A percentile compares a stretch with the other conserved stretches of the same genome.
These are phyloP conservation scores for Sphaerodactylus townsendi DNA, from an alignment of 2,113 vertebrate genomes.

Conservation along the genomic window DNA sequence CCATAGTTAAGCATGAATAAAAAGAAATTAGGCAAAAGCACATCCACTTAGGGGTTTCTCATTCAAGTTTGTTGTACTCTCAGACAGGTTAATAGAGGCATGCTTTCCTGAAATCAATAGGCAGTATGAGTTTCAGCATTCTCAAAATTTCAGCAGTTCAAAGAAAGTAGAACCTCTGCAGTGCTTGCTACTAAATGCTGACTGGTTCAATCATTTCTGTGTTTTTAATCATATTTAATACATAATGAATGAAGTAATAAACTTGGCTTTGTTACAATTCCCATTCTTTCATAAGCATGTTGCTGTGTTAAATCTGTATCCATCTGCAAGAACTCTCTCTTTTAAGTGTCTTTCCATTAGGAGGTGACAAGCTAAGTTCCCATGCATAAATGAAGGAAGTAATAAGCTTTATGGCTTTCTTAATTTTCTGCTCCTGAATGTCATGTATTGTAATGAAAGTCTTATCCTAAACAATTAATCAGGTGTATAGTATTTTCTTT, in stretches of 20 bases:
- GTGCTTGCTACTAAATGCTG: neutral
- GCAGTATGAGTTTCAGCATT: constrained; percentile 27
- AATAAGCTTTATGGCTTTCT: constrained; percentile 25
- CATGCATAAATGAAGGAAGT: constrained; percentile 13
- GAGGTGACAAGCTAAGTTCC: constrained; percentile 19
- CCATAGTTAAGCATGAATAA: constrained; percentile 25
- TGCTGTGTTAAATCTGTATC: constrained; percentile 22
- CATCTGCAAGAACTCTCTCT: constrained; percentile 15
- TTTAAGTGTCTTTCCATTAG: constrained; percentile 26
- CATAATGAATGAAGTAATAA: constrained; percentile 32
- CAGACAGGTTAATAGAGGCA: constrained; percentile 29
- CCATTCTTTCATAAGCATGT: constrained; percentile 5
- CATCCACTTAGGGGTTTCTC: constrained; percentile 12
- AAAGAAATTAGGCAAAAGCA: constrained; percentile 44
- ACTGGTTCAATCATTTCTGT: constrained; percentile 1
- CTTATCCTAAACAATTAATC: constrained; percentile 11
- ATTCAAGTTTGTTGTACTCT: constrained; percentile 35
- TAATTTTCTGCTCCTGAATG: constrained; percentile 15
- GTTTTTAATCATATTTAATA: constrained; percentile 31
- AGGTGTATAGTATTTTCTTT: constrained; percentile 18
- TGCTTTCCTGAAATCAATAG: constrained; percentile 42
- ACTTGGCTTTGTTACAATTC: constrained; percentile 12
- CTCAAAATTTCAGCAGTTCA: constrained; percentile 33
- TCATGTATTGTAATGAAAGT: neutral
- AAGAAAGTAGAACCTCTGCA: constrained; percentile 3